Base-by-base conservation (phyloP, 2,797 vertebrate genomes). In the Mormyrops boulengeri region DNA sequence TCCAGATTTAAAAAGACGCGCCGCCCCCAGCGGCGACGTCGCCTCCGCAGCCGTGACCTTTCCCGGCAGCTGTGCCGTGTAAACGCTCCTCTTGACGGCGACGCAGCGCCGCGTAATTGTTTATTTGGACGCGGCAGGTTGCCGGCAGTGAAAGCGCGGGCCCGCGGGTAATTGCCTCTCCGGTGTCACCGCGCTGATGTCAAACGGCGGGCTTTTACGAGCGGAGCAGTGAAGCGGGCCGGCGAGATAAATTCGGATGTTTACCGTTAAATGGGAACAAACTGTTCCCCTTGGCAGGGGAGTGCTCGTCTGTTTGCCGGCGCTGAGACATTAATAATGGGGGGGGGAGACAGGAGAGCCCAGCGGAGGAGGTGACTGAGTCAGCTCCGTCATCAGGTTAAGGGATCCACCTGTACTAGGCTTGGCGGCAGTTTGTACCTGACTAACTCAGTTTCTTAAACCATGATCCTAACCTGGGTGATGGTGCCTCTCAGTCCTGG, bases 181-280 rank as follows among this genome's bases (percentile, higher is more conserved):
- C 62, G n/a, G 90, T 89, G 89, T 85, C 82, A 52, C 60, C 44
- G 88, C 84, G 41, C 47, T 53, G 88, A 85, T 90, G 90, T 90
- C 90, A 90, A 85, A 88, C 88, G 44, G 5, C 11, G 49, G 88
- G 88, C 52, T 89, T 89, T 90, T 88, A 90, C 82, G 85, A 90
- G 90, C 87, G 7, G 38, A 90, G 66, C 14, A 84, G 69, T 1
- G 41, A 12, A 86, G 88, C 9, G 34, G 88, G 49, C 57, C 69
- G 94, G 94, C 93, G 93, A 95, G 94, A 95, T 95, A 95, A 95
- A 95, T 95, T 94, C 94, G 93, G 94, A 92, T 96, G 95, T 95
- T 96, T 95, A 96, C 93, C 26, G 91, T 94, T 95, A 92, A 91
- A 93, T 92, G 93, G 93, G 95, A 95, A 95, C 95, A 95, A 95